Conservation (phyloP, 2,113 vertebrate genomes). For the Excalfactoria chinensis region DNA sequence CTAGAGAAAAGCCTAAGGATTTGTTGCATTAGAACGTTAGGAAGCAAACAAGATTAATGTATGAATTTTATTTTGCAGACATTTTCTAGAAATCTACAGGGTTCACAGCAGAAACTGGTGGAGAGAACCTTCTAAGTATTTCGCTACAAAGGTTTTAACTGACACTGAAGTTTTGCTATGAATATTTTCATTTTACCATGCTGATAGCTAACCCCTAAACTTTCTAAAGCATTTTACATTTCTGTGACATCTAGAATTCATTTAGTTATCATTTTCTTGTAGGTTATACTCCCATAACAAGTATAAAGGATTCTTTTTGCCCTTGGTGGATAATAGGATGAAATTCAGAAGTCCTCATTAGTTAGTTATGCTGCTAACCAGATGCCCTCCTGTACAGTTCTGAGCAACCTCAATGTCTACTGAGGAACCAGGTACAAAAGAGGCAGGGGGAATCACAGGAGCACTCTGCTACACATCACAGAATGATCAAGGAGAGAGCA, state of each 20-base stretch:
- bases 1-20: neutral
- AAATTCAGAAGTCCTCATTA: neutral
- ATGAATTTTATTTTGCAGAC: neutral
- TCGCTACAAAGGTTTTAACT: neutral
- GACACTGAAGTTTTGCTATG: neutral
- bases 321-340: neutral
- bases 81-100: neutral
- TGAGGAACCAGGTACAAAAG: slow-evolving; percentile 4
- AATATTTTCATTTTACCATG: neutral
- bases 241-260: neutral
- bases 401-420: neutral
- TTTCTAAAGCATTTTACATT: neutral
- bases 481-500: neutral
- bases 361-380: neutral
- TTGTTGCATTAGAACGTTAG: neutral
- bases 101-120: neutral
- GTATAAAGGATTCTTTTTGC: neutral
- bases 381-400: neutral
- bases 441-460: neutral
- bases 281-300: neutral
- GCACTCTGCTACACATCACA: neutral
- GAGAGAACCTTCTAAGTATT: neutral
- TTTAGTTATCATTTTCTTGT: neutral
- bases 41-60: neutral
- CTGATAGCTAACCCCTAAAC: neutral